These are phyloP conservation scores for Pristionchus japonicus DNA, from an alignment of 2,888 invertebrate genomes.

Conservation along the genomic window DNA sequence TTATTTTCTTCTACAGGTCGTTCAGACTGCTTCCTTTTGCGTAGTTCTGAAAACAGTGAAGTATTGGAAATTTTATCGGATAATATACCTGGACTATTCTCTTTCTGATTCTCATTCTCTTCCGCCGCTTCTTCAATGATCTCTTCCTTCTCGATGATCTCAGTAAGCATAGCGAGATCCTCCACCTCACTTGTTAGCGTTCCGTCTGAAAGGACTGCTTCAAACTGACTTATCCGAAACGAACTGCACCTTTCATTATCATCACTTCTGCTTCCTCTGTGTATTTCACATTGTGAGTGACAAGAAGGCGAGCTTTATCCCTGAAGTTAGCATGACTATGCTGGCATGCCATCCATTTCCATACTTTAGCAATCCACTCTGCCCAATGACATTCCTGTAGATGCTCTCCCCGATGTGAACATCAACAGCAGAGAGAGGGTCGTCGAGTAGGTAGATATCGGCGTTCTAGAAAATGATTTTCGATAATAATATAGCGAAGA, in stretches of 20 bases:
- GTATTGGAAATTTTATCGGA: neutral
- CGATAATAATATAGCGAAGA: too few species aligned
- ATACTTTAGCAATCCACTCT: conserved; percentile 36
- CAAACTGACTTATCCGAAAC: neutral
- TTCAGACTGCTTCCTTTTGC: neutral
- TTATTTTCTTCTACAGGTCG: neutral
- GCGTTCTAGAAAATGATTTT: conserved; percentile 77
- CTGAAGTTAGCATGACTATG: conserved; percentile 27
- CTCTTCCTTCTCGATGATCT: neutral
- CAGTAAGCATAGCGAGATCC: neutral
- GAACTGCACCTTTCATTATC: neutral
- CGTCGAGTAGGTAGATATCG: conserved; percentile 92
- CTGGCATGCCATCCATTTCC: neutral
- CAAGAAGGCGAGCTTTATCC: conserved; percentile 85
- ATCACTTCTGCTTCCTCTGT: conserved; percentile 87
- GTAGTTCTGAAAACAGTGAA: neutral
- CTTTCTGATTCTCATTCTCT: too few species aligned
- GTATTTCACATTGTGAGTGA: conserved; percentile 94
- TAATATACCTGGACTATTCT: neutral
- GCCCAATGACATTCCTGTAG: conserved; percentile 47
- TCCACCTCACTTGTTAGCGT: neutral
- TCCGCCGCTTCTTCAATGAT: neutral
- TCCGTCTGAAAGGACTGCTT: neutral
- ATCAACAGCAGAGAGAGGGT: conserved; percentile 94
- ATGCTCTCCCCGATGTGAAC: conserved; percentile 91